A percentile compares a stretch with the other conserved stretches of the same genome.
These are phyloP conservation scores for Sanderia malayensis DNA, from an alignment of 30 jellyfish, hydroid and myxozoan genomes.

Conservation along the genomic window DNA sequence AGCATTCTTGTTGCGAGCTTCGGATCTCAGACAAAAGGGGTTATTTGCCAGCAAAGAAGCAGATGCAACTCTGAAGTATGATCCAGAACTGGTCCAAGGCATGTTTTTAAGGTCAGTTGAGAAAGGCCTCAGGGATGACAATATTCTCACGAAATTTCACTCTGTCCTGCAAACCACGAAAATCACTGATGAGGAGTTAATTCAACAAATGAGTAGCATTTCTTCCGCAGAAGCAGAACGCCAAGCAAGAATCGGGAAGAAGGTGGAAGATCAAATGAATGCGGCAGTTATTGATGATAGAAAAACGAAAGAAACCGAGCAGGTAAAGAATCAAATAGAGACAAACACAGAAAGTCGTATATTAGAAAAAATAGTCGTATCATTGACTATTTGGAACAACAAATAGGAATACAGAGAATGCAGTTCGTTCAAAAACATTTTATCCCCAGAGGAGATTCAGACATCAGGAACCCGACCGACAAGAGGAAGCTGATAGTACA, in stretches of 20 bases:
- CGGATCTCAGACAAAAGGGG: neutral
- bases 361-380: no score
- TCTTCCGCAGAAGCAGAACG: neutral
- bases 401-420: no score
- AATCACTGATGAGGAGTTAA: neutral
- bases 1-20: constrained; percentile 10
- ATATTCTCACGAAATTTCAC: constrained; percentile 15
- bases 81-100: constrained; percentile 11
- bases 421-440: no score
- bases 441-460: no score
- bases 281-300: no score
- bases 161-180: neutral
- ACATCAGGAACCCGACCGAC: no score
- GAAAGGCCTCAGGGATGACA: constrained; percentile 17
- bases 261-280: neutral
- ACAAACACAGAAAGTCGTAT: no score
- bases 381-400: no score
- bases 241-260: neutral
- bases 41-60: constrained; percentile 1
- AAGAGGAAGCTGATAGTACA: no score
- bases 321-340: no score
- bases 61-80: constrained; percentile 5
- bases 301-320: no score
- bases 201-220: neutral
- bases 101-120: constrained; percentile 2